Percentiles rank a stretch among this genome's conserved stretches.
Evolutionary conservation across 2,113 vertebrate species (phyloP).

Genomic region (Laticauda laticaudata): DNA sequence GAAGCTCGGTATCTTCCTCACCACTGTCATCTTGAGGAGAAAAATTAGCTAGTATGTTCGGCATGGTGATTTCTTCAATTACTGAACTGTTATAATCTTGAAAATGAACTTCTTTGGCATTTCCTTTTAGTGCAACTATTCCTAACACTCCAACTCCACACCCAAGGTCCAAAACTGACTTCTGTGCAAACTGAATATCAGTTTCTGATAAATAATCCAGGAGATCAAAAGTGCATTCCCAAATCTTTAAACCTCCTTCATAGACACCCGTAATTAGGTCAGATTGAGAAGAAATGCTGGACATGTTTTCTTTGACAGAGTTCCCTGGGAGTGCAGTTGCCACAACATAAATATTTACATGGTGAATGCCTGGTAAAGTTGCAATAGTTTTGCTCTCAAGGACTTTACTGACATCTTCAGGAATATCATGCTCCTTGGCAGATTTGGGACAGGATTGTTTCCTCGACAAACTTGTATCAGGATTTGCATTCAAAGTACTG

Average conservation of each 20-base stretch:
- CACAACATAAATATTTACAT: conserved; percentile 27
- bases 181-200: conserved; percentile 74
- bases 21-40: conserved; percentile 20
- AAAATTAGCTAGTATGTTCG: conserved; percentile 83
- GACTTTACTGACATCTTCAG: conserved; percentile 53
- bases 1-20: conserved; percentile 27
- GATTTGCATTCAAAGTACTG: rapidly evolving
- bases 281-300: conserved; percentile 74
- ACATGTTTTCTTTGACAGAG: conserved; percentile 69
- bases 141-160: conserved; percentile 91
- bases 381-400: conserved; percentile 67
- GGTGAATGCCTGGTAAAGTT: conserved; percentile 10
- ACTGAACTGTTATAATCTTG: conserved; percentile 96
- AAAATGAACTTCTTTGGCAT: conserved; percentile 84
- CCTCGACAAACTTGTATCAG: neutral
- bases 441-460: conserved; percentile 19
- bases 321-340: conserved; percentile 37
- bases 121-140: conserved; percentile 79
- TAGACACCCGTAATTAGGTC: conserved; percentile 94
- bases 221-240: conserved; percentile 96
- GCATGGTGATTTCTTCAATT: conserved; percentile 87
- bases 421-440: conserved; percentile 69
- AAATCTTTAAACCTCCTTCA: conserved; percentile 94
- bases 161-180: conserved; percentile 87
- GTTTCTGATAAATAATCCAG: conserved; percentile 77